Base-by-base conservation (phyloP, 1,140 invertebrate species). In the Hycleus cichorii region DNA sequence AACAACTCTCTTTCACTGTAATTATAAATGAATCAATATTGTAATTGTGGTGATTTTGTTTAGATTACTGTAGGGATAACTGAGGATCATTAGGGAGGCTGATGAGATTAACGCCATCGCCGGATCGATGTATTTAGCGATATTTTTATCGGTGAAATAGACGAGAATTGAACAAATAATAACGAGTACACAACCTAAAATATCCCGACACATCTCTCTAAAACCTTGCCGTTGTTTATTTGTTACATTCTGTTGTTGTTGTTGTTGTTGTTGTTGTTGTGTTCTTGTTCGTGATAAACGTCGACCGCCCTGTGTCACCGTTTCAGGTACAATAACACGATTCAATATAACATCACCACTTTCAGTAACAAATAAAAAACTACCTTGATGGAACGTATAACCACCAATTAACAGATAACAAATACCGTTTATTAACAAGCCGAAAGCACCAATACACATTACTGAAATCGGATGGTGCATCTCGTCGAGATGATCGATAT, bases 321-420 rank as follows among this genome's bases (percentile, higher is more conserved):
- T 74, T 51, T 80, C 76, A 12, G 74, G 68, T 7, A 74, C 76
- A 24, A 80, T 73, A 12, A 79, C 77, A 48, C 75, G 78, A 51
- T 83, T 77, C 8, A 87, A 69, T 26, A 86, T 77, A 5, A 87
- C 81, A 55, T 85, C 81, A 1, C 85, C 85, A 26, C 75, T 80
- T 39, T 80, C 76, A 0, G 83, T 85, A 25, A 87, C 77, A 56
- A 86, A 82, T 2, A 89, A 69, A 65, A 83, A 88, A 68, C 85
- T 83, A 0, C 84, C 86, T 69, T 90, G 87, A 67, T 89, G 87
- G 66, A 85, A 84, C 0, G 87, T 90, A 63, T 87, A 90, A 75
- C 88, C 89, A 40, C 88, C 88, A 52, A 91, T 88, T 1, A 89
- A 65, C 24, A 88, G 69, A 70, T 87, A 89, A 48, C 84, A 88